Evolutionary conservation across 2,888 invertebrate genomes (phyloP), one percentile per base, ranked within the genome.

Genomic region (Coenonympha arcania): DNA sequence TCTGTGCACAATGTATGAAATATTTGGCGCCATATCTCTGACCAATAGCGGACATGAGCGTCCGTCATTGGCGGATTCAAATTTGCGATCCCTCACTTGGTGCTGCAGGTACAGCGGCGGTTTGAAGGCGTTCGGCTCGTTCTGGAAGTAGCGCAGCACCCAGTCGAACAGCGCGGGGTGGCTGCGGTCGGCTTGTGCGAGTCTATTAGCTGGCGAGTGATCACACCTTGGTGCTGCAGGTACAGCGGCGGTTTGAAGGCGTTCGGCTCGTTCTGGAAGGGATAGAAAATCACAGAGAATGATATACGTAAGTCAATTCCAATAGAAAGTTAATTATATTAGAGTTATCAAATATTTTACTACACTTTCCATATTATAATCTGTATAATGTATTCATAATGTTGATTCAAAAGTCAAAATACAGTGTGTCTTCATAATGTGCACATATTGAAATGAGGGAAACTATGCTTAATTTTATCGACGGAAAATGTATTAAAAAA

Each of bases 41-140:
- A 52, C 50, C 77, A 75, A 76, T 77, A 69, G 64, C 65, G 61
- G 11, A 8, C 5, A 0, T 6, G 19, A 50, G 57, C 28, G 36
- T 22, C 42, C 61, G 65, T 65, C 66, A 76, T 77, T 76, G 76
- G 75, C 67, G 69, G 70, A 73, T 73, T 76, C 69, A 74, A 77
- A 76, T 73, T 68, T 61, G 60, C 68, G 69, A 70, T 74, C 74
- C 74, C 68, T 66, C 55, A 57, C 96, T 90, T 95, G 95, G 80
- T 96, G 95, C 76, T 96, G 96, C 49, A 96, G 87, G 75, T 96
- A 96, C 0, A 96, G 87, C 0, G 96, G 96, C 9, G 95, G 90
- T 56, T 92, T 93, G 77, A 94, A 95, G 11, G 89, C 90, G 26
- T n/a, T n/a, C 8, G 89, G 89, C 43, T 89, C 89, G 50, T 90